A percentile compares a stretch with the other conserved stretches of the same genome.
phyloP scores from a whole-genome alignment of 1,140 invertebrate species.

The Stegodyphus dumicola region DNA sequence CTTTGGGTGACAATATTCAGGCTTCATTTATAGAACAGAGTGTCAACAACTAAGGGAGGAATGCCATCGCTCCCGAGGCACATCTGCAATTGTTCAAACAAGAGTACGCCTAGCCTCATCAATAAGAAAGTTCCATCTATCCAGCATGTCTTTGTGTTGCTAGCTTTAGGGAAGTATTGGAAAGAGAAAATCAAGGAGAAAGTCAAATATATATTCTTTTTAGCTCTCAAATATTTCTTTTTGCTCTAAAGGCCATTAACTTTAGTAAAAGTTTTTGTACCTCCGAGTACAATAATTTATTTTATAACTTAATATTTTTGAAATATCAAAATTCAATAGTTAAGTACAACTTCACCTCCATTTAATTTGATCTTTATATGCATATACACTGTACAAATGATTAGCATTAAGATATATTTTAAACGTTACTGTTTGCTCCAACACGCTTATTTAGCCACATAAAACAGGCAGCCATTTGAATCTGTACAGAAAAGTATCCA shows the following conservation, averaged over 20 bases:
- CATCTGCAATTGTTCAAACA: slow-evolving; percentile 60
- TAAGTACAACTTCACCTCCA: too few species aligned
- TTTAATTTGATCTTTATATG: too few species aligned
- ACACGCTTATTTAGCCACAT: too few species aligned
- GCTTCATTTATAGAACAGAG: slow-evolving; percentile 57
- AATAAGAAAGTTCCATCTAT: slow-evolving; percentile 44
- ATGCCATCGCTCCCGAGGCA: slow-evolving; percentile 38
- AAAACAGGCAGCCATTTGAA: too few species aligned
- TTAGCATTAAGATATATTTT: too few species aligned
- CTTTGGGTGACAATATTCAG: slow-evolving; percentile 20
- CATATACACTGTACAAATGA: too few species aligned
- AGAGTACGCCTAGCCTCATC: slow-evolving; percentile 16
- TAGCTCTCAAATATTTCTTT: slow-evolving; percentile 26
- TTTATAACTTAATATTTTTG: too few species aligned
- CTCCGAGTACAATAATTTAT: too few species aligned
- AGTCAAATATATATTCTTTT: slow-evolving; percentile 58
- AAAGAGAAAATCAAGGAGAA: slow-evolving; percentile 55
- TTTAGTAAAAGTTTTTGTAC: slow-evolving; percentile 8
- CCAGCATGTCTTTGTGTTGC: slow-evolving; percentile 17
- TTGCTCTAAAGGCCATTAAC: slow-evolving; percentile 23
- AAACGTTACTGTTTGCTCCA: too few species aligned
- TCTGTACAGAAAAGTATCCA: too few species aligned
- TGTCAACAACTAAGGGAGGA: slow-evolving; percentile 45
- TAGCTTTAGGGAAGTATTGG: slow-evolving; percentile 55
- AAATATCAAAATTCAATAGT: too few species aligned